Percentiles rank a stretch among this genome's conserved stretches.
Evolutionary conservation across 2,797 vertebrate genomes (phyloP).

Genomic region (Choloepus didactylus): DNA sequence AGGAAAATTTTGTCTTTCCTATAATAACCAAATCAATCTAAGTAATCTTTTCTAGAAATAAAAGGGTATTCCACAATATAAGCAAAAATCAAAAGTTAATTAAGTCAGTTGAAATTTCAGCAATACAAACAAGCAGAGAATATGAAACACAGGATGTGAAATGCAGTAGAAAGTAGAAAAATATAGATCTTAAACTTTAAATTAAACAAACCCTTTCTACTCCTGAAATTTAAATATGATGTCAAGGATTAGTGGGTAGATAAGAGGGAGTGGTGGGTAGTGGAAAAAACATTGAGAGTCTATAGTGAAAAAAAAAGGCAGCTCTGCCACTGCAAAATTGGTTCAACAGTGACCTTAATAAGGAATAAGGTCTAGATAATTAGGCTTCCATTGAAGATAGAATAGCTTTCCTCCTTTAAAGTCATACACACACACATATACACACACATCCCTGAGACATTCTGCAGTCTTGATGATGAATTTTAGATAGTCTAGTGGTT

Average conservation of each 20-base stretch:
- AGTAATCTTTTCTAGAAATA: not conserved
- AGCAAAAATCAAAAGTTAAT: not conserved
- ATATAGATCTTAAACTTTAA: not conserved
- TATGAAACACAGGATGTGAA: not conserved
- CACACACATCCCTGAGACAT: not conserved
- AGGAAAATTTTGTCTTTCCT: not conserved
- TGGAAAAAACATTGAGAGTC: not conserved
- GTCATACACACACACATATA: not conserved
- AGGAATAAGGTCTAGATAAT: not conserved
- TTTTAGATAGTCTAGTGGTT: slow-evolving; percentile 40
- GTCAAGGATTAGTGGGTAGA: not conserved
- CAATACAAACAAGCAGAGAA: not conserved
- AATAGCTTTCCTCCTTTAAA: slow-evolving; percentile 28
- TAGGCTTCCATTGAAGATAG: not conserved
- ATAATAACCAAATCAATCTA: not conserved
- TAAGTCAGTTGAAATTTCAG: not conserved
- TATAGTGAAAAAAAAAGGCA: not conserved
- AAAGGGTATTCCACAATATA: not conserved
- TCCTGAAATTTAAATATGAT: not conserved
- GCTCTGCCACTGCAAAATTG: not conserved
- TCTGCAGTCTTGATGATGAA: not conserved
- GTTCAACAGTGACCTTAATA: not conserved
- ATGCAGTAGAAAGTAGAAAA: not conserved
- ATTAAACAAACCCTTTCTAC: not conserved
- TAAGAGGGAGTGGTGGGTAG: too few relatives aligned